phyloP scores from a whole-genome alignment of 2,888 invertebrate genomes.

The Tetrapedia diversipes region DNA sequence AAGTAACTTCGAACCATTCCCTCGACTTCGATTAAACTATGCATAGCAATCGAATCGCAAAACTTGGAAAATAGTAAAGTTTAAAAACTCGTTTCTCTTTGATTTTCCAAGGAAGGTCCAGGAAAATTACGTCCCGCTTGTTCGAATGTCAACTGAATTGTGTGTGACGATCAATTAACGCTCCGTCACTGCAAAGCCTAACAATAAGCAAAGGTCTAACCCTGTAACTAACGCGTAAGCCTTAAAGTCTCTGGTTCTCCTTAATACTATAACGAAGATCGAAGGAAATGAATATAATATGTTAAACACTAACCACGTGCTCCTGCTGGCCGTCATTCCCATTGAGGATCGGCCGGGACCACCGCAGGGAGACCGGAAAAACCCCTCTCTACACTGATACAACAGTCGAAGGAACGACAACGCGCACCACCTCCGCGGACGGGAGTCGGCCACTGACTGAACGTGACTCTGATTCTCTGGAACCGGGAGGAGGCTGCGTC shows the following conservation, averaged over 20 bases:
- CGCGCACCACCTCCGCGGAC: slow-evolving; percentile 77
- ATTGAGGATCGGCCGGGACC: slow-evolving; percentile 55
- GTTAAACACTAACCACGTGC: slow-evolving; percentile 76
- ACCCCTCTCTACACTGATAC: slow-evolving; percentile 51
- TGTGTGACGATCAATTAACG: no score
- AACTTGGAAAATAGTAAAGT: no score
- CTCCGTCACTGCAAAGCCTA: no score
- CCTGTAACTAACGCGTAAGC: no score
- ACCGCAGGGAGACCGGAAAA: slow-evolving; percentile 54
- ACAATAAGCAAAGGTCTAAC: no score
- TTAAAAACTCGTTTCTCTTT: neutral
- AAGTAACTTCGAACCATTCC: neutral
- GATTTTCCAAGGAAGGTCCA: neutral
- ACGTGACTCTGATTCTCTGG: slow-evolving; percentile 71
- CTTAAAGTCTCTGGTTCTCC: no score
- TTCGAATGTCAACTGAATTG: no score
- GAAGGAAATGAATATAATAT: slow-evolving; percentile 2
- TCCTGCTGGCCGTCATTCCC: slow-evolving; percentile 73
- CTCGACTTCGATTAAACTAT: no score
- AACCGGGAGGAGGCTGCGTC: slow-evolving; percentile 74
- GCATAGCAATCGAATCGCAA: no score
- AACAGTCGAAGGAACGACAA: slow-evolving; percentile 52
- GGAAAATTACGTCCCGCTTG: no score
- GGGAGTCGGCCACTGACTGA: slow-evolving; percentile 81
- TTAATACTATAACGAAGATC: neutral